These are phyloP conservation scores for Machimus atricapillus DNA, from an alignment of 2,888 invertebrate genomes.

Conservation along the genomic window DNA sequence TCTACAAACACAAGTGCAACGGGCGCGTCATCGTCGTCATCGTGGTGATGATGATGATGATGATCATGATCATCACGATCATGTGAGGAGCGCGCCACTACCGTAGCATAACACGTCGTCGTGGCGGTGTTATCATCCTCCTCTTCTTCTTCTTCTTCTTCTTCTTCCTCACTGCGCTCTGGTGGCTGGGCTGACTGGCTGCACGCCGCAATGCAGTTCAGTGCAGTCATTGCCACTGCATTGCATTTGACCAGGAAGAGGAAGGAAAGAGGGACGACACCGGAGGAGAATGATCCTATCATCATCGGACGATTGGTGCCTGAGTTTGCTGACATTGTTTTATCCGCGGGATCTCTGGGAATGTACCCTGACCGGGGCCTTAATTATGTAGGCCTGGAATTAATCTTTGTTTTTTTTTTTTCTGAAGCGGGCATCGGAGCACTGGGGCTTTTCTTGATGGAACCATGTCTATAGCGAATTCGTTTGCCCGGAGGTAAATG, in stretches of 20 bases:
- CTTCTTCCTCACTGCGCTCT: neutral
- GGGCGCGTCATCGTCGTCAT: neutral
- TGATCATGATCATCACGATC: neutral
- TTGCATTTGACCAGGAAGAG: constrained; percentile 4
- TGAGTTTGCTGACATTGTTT: constrained; percentile 26
- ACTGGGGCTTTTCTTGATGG: neutral
- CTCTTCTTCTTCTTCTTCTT: neutral
- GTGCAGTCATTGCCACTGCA: neutral
- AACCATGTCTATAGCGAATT: neutral
- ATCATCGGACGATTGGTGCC: neutral
- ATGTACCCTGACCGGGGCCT: neutral
- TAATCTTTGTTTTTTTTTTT: neutral
- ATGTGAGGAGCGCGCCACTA: neutral
- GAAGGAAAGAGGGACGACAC: constrained; percentile 4
- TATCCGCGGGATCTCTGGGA: neutral
- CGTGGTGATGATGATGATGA: neutral
- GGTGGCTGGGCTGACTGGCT: neutral
- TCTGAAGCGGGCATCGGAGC: neutral
- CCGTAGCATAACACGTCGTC: neutral
- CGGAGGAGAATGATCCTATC: neutral
- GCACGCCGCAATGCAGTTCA: neutral
- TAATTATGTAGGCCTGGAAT: neutral
- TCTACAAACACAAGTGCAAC: constrained; percentile 46
- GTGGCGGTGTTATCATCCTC: neutral
- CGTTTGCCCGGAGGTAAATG: constrained; percentile 42